These are phyloP conservation scores for Laothoe populi DNA, from an alignment of 2,888 invertebrate species.

Conservation along the genomic window DNA sequence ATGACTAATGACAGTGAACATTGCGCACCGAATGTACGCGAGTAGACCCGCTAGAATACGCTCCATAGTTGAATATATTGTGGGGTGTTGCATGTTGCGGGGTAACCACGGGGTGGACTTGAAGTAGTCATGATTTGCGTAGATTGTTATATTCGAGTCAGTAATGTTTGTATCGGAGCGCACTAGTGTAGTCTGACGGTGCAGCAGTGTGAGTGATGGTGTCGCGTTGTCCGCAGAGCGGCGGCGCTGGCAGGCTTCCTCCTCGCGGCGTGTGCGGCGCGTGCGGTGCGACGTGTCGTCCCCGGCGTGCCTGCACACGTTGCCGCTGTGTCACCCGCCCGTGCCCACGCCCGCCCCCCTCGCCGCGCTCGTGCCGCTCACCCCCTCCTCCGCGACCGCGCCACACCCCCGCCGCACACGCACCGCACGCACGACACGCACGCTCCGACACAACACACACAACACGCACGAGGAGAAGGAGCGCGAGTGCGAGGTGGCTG, in stretches of 20 bases:
- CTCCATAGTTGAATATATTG: not conserved
- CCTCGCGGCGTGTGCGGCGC: conserved; percentile 85
- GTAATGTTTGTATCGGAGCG: not conserved
- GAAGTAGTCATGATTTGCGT: not conserved
- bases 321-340: conserved; percentile 51
- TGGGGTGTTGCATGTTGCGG: conserved; percentile 18
- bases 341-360: conserved; percentile 53
- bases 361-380: conserved; percentile 44
- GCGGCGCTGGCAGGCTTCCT: conserved; percentile 59
- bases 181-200: not conserved
- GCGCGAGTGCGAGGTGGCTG: conserved; percentile 83
- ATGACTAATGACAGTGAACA: conserved; percentile 26
- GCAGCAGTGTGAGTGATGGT: conserved; percentile 8
- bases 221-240: conserved; percentile 45
- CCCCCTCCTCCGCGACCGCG: conserved; percentile 39
- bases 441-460: conserved; percentile 59
- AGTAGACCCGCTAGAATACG: conserved; percentile 31
- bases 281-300: conserved; percentile 63
- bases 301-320: conserved; percentile 80
- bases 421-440: conserved; percentile 43
- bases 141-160: not conserved
- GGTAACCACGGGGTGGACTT: not conserved
- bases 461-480: conserved; percentile 47
- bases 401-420: conserved; percentile 53
- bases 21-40: conserved; percentile 27